phyloP scores from a whole-genome alignment of 2,797 vertebrate genomes.

The Cynodonichthys magdalenae region DNA sequence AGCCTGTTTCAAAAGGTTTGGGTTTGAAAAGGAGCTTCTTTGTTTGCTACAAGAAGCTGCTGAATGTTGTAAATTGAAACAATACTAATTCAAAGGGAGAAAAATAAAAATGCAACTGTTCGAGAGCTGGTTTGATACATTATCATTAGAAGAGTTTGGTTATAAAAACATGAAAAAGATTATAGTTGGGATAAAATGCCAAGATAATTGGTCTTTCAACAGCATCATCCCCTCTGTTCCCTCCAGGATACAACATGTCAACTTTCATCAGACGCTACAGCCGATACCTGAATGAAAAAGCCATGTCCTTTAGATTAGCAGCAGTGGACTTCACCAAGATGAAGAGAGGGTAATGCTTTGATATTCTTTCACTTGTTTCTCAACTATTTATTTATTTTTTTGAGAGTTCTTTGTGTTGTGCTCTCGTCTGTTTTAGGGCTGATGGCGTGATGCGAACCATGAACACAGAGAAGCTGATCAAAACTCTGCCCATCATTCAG shows the following conservation, averaged over 20 bases:
- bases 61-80: constrained; percentile 28
- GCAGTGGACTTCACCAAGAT: constrained; percentile 97
- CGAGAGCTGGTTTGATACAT: not conserved
- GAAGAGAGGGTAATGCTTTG: constrained; percentile 90
- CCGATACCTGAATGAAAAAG: constrained; percentile 97
- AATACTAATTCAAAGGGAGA: constrained; percentile 6
- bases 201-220: constrained; percentile 27
- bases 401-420: constrained; percentile 14
- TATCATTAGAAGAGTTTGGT: not conserved
- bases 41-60: constrained; percentile 32
- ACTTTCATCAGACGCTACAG: constrained; percentile 96
- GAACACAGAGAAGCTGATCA: constrained; percentile 93
- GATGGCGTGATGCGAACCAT: constrained; percentile 95
- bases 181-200: constrained; percentile 5
- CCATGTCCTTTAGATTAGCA: constrained; percentile 92
- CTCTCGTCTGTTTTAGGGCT: constrained; percentile 70
- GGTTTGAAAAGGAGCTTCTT: constrained; percentile 24
- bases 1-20: constrained; percentile 29
- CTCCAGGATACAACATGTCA: constrained; percentile 93
- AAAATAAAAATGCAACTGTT: constrained; percentile 1
- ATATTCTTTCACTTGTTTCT: not conserved
- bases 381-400: not conserved
- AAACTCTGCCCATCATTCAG: constrained; percentile 93
- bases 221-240: constrained; percentile 29
- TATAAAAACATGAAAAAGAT: constrained; percentile 3